Conservation (phyloP, 2,888 invertebrate species). For the Cataglyphis rosenhaueri region DNA sequence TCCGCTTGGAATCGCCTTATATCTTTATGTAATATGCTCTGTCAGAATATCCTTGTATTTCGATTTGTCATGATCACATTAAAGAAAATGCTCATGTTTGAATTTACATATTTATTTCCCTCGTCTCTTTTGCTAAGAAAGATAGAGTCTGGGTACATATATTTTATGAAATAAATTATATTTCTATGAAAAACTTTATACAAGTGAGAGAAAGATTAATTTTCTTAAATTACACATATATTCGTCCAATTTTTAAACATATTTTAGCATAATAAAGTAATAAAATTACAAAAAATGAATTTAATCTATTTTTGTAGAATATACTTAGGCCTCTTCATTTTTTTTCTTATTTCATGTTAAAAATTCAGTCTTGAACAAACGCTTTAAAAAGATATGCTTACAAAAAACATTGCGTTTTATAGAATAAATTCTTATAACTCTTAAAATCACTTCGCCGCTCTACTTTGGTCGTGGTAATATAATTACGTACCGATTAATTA, state of each 20-base stretch:
- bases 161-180: slow-evolving; percentile 14
- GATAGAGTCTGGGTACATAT: neutral
- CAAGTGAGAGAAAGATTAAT: neutral
- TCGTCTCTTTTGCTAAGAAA: neutral
- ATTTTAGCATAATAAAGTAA: neutral
- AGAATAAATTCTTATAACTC: slow-evolving; percentile 22
- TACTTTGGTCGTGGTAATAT: slow-evolving; percentile 83
- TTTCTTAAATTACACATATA: neutral
- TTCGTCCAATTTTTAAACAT: neutral
- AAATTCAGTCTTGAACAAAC: slow-evolving; percentile 77
- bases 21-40: slow-evolving; percentile 53
- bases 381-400: slow-evolving; percentile 26
- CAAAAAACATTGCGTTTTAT: slow-evolving; percentile 27
- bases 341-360: slow-evolving; percentile 58
- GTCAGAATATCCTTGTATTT: slow-evolving; percentile 34
- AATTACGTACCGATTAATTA: slow-evolving; percentile 79
- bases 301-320: neutral
- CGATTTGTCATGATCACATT: neutral
- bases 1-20: slow-evolving; percentile 54
- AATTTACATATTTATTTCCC: slow-evolving; percentile 58
- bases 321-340: neutral
- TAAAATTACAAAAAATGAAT: slow-evolving; percentile 12
- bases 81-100: slow-evolving; percentile 59
- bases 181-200: slow-evolving; percentile 16
- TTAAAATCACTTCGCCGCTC: slow-evolving; percentile 67